Evolutionary conservation across 1,140 invertebrate genomes (phyloP).

Genomic region (Pectinophora gossypiella): DNA sequence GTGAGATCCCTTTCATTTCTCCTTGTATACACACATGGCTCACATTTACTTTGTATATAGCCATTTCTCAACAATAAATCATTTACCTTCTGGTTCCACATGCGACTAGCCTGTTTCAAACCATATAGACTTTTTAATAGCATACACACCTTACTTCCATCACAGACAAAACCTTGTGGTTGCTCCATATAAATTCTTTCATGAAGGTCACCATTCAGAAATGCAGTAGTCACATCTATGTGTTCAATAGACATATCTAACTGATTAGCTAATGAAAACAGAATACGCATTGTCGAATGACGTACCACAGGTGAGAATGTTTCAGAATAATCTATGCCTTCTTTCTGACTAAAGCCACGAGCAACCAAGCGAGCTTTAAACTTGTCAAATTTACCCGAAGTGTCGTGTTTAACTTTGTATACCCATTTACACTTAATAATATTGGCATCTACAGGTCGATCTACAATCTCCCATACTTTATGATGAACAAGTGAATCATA

Average conservation of each 20-base stretch:
- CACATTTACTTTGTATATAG: conserved; percentile 11
- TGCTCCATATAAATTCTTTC: conserved; percentile 59
- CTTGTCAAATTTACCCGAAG: conserved; percentile 18
- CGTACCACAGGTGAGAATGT: conserved; percentile 43
- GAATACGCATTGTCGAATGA: conserved; percentile 29
- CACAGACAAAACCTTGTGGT: conserved; percentile 29
- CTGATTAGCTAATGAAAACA: conserved; percentile 34
- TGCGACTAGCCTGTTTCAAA: not conserved
- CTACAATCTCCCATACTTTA: conserved; percentile 36
- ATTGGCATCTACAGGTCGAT: conserved; percentile 25
- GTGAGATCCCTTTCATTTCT: not conserved
- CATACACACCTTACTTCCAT: conserved; percentile 15
- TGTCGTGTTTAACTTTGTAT: conserved; percentile 32
- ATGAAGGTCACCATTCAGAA: conserved; percentile 53
- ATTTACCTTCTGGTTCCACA: conserved; percentile 8
- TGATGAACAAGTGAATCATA: conserved; percentile 29
- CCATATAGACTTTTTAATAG: conserved; percentile 5
- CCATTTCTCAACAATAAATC: conserved; percentile 1
- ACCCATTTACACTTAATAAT: conserved; percentile 34
- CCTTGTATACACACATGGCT: conserved; percentile 21
- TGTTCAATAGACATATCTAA: conserved; percentile 36
- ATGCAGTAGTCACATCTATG: conserved; percentile 52
- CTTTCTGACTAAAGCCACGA: conserved; percentile 47
- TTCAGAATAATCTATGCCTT: conserved; percentile 45
- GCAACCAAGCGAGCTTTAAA: conserved; percentile 63